Evolutionary conservation across 2,888 invertebrate genomes (phyloP), one percentile per base, ranked within the genome.

Genomic region (Melipona beecheii): DNA sequence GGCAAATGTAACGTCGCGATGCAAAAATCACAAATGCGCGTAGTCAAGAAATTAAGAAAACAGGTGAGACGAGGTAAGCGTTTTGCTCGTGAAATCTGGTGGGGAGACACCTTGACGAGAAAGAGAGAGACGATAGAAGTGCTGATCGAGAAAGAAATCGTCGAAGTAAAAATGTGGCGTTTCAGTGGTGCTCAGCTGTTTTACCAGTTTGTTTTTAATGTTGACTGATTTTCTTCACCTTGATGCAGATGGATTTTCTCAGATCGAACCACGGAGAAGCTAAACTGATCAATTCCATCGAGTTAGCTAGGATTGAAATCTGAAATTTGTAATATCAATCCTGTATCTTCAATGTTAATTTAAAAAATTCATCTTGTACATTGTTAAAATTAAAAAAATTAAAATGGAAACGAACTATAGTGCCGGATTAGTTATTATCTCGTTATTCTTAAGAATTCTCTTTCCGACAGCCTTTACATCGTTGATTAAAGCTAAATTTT

Each of bases 1-100:
- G 49, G 21, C 21, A 11, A 21, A 73, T 65, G 79, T 75, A 82
- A 62, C 74, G 80, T 81, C 85, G 90, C 86, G 88, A 31, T 31
- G 43, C 43, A 9, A 87, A 90, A 90, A 91, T 91, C 83, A 87
- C 87, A 76, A 65, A 74, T 74, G 82, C 83, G 74, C 79, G 79
- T 86, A 83, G 85, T 83, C 81, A 80, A 86, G 91, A 90, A 90
- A 91, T 91, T 90, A 88, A 86, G 89, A 84, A 84, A 84, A 89
- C 86, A 90, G 87, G 86, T 87, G 79, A 89, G 83, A 78, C 87
- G 77, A 84, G 90, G 86, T 86, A 86, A 90, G 85, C 88, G 77
- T 81, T 82, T 87, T 76, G 65, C 66, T 52, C 36, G 64, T 19
- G 15, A 54, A 31, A 9, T 9, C 1, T 27, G 74, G 81, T 49